Conservation (phyloP, 2,797 vertebrate genomes). For the Phoebastria nigripes region DNA sequence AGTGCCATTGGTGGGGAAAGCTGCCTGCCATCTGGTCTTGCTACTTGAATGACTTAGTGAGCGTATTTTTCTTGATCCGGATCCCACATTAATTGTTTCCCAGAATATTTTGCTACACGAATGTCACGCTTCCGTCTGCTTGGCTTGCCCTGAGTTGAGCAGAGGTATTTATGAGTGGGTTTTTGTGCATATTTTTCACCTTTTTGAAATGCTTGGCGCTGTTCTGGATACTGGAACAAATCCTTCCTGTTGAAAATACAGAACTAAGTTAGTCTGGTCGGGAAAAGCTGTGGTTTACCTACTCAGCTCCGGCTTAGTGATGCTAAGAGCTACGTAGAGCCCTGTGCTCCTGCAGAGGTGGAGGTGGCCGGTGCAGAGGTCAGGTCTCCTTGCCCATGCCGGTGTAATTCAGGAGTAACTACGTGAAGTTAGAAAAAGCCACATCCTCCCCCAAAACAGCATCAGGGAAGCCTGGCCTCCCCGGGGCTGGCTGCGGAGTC, state of each 20-base stretch:
- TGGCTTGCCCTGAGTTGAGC: background rate
- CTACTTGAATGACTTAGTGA: background rate
- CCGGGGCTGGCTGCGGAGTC: accelerated
- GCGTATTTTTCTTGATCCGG: background rate
- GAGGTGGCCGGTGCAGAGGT: background rate
- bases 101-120: background rate
- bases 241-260: constrained; percentile 9
- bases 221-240: background rate
- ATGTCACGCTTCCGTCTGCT: constrained; percentile 4
- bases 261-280: background rate
- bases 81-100: constrained; percentile 28
- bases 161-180: constrained; percentile 44
- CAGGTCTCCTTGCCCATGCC: background rate
- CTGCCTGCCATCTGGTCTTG: background rate
- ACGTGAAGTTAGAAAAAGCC: background rate
- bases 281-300: background rate
- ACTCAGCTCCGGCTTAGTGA: background rate
- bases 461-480: background rate
- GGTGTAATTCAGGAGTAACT: background rate
- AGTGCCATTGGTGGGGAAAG: background rate
- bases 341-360: background rate
- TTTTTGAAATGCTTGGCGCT: constrained; percentile 25
- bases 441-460: background rate
- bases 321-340: background rate
- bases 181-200: constrained; percentile 44